These are phyloP conservation scores for Hydropsyche betteni DNA, from an alignment of 2,888 invertebrate genomes.

Conservation along the genomic window DNA sequence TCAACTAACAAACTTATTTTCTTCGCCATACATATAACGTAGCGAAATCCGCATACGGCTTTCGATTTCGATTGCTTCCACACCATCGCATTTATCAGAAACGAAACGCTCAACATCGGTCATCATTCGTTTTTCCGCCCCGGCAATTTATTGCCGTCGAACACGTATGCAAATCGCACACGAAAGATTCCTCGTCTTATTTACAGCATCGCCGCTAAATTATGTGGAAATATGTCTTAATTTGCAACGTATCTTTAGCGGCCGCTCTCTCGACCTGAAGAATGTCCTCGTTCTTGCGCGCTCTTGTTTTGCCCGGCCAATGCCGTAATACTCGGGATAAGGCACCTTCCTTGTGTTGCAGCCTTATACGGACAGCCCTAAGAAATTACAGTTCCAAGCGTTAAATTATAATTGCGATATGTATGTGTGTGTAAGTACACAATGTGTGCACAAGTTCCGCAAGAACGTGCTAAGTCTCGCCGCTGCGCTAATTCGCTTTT, in stretches of 20 bases:
- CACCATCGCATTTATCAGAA: too few species aligned
- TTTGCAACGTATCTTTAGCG: constrained; percentile 26
- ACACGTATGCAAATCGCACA: background rate
- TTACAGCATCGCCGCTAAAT: constrained; percentile 14
- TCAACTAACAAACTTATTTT: too few species aligned
- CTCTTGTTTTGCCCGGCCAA: background rate
- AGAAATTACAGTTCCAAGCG: constrained; percentile 7
- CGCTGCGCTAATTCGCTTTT: background rate
- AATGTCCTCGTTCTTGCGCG: constrained; percentile 15
- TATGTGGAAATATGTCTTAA: constrained; percentile 29
- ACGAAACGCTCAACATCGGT: background rate
- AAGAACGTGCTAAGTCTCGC: background rate
- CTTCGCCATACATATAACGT: too few species aligned
- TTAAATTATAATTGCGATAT: constrained; percentile 5
- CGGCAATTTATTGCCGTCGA: too few species aligned
- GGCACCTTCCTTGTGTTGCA: background rate
- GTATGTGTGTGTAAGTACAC: background rate
- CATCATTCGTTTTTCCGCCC: background rate
- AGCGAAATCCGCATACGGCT: too few species aligned
- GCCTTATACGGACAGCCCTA: background rate
- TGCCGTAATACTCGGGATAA: background rate
- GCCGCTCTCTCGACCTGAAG: constrained; percentile 8
- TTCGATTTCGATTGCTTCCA: too few species aligned
- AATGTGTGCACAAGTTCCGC: background rate
- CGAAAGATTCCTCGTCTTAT: constrained; percentile 4